Base-by-base conservation (phyloP, 2,797 vertebrate species). In the Ciconia nigra region DNA sequence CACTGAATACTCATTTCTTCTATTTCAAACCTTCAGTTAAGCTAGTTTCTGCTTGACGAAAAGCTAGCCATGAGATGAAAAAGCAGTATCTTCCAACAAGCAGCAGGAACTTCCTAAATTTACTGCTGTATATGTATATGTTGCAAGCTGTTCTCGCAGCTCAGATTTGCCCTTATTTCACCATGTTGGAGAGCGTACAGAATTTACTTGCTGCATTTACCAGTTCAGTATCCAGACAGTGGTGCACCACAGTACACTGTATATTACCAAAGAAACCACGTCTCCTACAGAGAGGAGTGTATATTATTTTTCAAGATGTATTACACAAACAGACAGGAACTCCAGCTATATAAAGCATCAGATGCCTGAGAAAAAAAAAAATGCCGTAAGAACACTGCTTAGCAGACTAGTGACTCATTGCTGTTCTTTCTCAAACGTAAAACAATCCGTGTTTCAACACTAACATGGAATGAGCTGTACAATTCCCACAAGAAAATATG, bases 401-500 rank as follows among this genome's bases (percentile, higher is more conserved):
- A 61, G 52, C 46, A 93, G 80, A 82, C 65, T 24, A 63, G 41
- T 97, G 93, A 97, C 86, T 97, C 91, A 93, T 52, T 84, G 85
- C 66, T 95, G 77, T 51, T 89, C 41, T 83, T 94, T 93, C 91
- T 87, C 82, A 94, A 94, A 90, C 6, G 8, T 54, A 83, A 86
- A 96, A 57, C 79, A 87, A 63, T 74, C 78, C 66, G 57, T 85
- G 63, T 87, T 83, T 91, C 88, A 90, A 92, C 58, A 71, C 20
- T 47, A 72, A 81, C 76, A 89, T 70, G 44, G 85, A 91, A 94
- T 70, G 52, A 86, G 59, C 29, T 72, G 79, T 87, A 66, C 71
- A 78, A 72, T 96, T 97, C 93, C 96, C 96, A 96, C 77, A 93
- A 80, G 84, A 96, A 97, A 95, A 83, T 57, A 71, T 46, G 72